Conservation (phyloP, 2,797 vertebrate genomes). For the Pempheris klunzingeri region DNA sequence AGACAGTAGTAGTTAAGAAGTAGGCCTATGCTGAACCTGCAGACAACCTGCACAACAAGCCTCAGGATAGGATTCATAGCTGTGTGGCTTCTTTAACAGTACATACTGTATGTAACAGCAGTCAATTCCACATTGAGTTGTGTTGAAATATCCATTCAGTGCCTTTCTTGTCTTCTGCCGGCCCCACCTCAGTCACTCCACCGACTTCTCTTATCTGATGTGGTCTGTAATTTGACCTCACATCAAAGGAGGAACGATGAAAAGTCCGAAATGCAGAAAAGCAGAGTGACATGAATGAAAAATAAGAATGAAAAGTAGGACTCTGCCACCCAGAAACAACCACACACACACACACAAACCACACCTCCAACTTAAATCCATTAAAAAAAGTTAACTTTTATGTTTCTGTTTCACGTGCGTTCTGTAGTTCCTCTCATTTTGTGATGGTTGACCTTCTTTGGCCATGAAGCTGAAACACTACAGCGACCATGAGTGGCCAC, state of each 20-base stretch:
- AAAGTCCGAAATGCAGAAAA: conserved; percentile 35
- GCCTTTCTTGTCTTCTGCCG: conserved; percentile 18
- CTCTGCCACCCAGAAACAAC: conserved; percentile 20
- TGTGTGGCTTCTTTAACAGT: neutral
- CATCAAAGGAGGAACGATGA: conserved; percentile 48
- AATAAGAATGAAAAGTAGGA: neutral
- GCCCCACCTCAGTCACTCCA: conserved; percentile 14
- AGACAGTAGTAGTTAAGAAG: neutral
- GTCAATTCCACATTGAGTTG: conserved; percentile 35
- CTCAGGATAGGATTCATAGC: neutral
- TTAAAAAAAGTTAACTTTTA: neutral
- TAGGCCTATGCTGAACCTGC: neutral
- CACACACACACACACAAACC: neutral
- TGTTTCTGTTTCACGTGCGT: neutral
- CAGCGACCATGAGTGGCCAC: conserved; percentile 6
- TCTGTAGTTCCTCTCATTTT: neutral
- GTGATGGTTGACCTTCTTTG: conserved; percentile 10
- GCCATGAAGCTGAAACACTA: neutral
- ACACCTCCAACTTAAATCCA: neutral
- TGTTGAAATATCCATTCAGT: conserved; percentile 44
- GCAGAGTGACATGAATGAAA: conserved; percentile 15
- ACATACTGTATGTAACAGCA: conserved; percentile 10
- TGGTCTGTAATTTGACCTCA: conserved; percentile 38
- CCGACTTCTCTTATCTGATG: conserved; percentile 56
- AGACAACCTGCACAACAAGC: neutral